Percentiles rank a stretch among this genome's conserved stretches.
Conservation (phyloP, 2,113 vertebrate genomes). For the Rutilus rutilus region DNA sequence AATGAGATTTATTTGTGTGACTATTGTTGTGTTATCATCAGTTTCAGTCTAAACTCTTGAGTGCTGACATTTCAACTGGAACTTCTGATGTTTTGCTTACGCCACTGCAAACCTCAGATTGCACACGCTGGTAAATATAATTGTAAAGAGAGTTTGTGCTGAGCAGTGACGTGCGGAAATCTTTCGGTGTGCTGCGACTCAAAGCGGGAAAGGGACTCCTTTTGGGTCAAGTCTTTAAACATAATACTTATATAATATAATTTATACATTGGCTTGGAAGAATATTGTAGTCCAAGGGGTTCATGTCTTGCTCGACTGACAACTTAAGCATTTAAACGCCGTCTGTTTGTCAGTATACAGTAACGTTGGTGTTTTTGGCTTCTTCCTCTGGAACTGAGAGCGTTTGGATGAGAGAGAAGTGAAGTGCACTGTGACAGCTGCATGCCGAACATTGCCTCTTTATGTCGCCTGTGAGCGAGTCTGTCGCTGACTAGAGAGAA, state of each 20-base stretch:
- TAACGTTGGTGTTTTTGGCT: background rate
- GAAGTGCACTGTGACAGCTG: slow-evolving; percentile 11
- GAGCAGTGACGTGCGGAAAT: background rate
- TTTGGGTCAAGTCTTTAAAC: too few species aligned
- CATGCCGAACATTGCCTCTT: background rate
- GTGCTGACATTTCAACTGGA: slow-evolving; percentile 4
- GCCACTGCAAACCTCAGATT: slow-evolving; percentile 4
- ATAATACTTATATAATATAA: too few species aligned
- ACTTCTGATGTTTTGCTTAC: slow-evolving; percentile 22
- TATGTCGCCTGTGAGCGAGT: background rate
- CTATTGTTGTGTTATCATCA: background rate
- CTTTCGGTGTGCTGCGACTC: background rate
- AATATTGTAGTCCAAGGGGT: background rate
- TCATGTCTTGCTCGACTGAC: background rate
- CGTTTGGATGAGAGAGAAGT: slow-evolving; percentile 9
- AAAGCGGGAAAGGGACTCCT: background rate
- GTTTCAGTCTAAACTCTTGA: slow-evolving; percentile 11
- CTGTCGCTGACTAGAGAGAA: background rate
- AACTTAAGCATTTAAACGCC: background rate
- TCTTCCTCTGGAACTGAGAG: background rate
- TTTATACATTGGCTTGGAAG: background rate
- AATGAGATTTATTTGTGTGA: background rate
- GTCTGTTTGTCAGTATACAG: background rate
- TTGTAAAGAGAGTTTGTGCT: slow-evolving; percentile 11
- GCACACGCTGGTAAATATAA: slow-evolving; percentile 6